These are phyloP conservation scores for Bombylius major DNA, from an alignment of 2,888 invertebrate genomes.

Conservation along the genomic window DNA sequence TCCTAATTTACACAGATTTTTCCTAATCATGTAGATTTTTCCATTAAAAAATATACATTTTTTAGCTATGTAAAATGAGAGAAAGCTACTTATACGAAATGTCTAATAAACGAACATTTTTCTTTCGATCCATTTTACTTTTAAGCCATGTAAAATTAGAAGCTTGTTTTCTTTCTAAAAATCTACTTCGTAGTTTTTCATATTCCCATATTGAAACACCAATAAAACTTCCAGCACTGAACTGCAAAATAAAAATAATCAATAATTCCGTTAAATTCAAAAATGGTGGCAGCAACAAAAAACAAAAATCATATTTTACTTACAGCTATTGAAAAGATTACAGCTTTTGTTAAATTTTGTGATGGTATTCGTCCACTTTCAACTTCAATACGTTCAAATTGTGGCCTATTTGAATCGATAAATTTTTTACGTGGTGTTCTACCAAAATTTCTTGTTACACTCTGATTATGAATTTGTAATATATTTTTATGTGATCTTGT, in stretches of 20 bases:
- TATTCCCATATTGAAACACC: constrained; percentile 82
- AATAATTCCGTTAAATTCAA: background rate
- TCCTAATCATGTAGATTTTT: no score
- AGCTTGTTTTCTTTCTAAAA: background rate
- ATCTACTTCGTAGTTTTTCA: constrained; percentile 41
- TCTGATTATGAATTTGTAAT: background rate
- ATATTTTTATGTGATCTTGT: background rate
- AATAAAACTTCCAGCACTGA: constrained; percentile 51
- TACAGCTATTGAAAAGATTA: constrained; percentile 11
- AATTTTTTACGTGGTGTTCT: background rate
- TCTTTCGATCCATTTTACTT: constrained; percentile 17
- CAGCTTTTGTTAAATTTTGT: constrained; percentile 6
- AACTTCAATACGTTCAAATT: background rate
- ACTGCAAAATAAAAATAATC: constrained; percentile 35
- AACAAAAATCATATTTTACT: background rate
- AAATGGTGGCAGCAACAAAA: background rate
- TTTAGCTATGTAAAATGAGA: no score
- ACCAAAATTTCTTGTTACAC: background rate
- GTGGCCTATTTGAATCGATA: background rate
- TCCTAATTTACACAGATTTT: no score
- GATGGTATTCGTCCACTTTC: constrained; percentile 4
- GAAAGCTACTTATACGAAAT: no score
- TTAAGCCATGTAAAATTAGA: constrained; percentile 39
- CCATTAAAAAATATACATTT: no score
- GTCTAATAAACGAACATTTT: background rate